Evolutionary conservation across 1,140 invertebrate genomes (phyloP).

Genomic region (Pararge aegeria): DNA sequence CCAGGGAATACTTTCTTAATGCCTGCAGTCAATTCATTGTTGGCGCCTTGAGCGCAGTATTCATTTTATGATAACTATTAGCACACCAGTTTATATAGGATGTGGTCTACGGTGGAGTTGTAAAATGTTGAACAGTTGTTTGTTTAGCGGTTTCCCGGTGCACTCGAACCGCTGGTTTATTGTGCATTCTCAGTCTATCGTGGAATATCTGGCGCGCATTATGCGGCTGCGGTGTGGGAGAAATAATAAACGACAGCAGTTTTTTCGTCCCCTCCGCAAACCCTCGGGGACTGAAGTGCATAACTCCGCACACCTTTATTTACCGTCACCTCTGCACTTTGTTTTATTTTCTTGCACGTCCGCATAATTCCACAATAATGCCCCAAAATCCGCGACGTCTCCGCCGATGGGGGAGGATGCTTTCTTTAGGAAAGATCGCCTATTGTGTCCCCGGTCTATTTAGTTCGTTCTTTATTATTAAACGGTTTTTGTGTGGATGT

Average conservation of each 20-base stretch:
- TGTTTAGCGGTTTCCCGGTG: conserved; percentile 59
- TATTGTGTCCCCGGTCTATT: conserved; percentile 61
- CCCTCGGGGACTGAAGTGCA: conserved; percentile 56
- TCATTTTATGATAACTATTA: conserved; percentile 63
- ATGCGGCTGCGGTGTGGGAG: conserved; percentile 35
- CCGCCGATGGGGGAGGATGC: conserved; percentile 44
- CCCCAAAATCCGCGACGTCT: conserved; percentile 55
- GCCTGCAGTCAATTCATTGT: no score
- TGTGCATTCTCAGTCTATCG: conserved; percentile 32
- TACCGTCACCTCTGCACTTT: conserved; percentile 65
- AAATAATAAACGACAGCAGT: conserved; percentile 50
- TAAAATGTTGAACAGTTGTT: conserved; percentile 60
- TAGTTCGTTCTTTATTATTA: conserved; percentile 58
- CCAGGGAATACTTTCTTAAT: no score
- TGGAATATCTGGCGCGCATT: conserved; percentile 35
- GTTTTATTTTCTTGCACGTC: conserved; percentile 71
- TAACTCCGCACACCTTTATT: conserved; percentile 60
- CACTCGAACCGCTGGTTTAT: conserved; percentile 26
- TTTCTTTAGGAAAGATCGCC: conserved; percentile 64
- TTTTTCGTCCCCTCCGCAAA: conserved; percentile 45
- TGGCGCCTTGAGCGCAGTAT: conserved; percentile 51
- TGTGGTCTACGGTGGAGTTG: conserved; percentile 50
- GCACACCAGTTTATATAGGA: conserved; percentile 53
- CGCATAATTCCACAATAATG: conserved; percentile 71
- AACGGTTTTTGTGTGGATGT: conserved; percentile 63